A percentile compares a stretch with the other conserved stretches of the same genome.
Evolutionary conservation across 2,113 vertebrate genomes (phyloP).

Genomic region (Poeciliopsis prolifica): DNA sequence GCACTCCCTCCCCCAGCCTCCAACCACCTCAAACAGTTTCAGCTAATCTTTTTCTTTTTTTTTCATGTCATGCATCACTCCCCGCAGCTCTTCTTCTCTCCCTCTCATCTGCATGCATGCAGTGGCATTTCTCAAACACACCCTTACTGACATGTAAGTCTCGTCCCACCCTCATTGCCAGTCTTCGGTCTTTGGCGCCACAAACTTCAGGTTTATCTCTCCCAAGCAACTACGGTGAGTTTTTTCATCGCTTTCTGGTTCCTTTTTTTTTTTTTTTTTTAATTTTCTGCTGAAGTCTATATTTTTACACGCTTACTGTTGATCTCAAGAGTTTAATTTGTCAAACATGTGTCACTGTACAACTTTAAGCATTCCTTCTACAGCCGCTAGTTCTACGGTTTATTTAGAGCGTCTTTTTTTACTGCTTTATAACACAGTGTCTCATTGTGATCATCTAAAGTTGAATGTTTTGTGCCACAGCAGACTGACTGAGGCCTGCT

Average conservation of each 20-base stretch:
- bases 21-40: conserved; percentile 11
- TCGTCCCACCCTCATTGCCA: neutral
- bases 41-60: neutral
- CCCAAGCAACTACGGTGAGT: conserved; percentile 37
- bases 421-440: neutral
- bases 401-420: neutral
- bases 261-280: neutral
- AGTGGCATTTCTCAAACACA: neutral
- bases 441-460: neutral
- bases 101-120: neutral
- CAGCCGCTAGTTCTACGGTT: neutral
- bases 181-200: neutral
- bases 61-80: conserved; percentile 18
- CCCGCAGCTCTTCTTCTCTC: neutral
- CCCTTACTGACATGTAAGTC: neutral
- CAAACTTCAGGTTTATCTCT: conserved; percentile 4
- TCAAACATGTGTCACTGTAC: too few species aligned
- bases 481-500: conserved; percentile 30
- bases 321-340: neutral
- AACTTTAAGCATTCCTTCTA: neutral
- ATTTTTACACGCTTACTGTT: neutral
- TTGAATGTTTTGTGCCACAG: conserved; percentile 7
- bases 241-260: neutral
- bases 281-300: too few species aligned
- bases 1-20: neutral